Percentiles rank a stretch among this genome's conserved stretches.
Evolutionary conservation across 92 coral and sea anemone species (phyloP).

Genomic region (Metridium senile): DNA sequence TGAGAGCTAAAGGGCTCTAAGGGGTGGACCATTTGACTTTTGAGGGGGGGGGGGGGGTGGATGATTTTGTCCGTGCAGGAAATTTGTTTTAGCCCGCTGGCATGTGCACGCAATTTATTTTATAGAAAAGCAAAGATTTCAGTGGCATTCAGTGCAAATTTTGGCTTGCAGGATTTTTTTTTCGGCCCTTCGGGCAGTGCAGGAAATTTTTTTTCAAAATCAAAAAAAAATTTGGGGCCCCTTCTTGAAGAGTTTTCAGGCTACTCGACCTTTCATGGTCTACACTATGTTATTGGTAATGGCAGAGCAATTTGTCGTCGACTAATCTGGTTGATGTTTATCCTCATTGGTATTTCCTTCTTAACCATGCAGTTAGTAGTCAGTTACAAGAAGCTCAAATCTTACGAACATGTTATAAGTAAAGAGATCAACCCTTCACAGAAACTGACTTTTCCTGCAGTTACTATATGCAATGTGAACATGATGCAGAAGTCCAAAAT

Average conservation of each 20-base stretch:
- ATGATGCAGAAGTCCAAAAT: constrained; percentile 43
- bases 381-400: constrained; percentile 14
- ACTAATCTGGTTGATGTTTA: constrained; percentile 24
- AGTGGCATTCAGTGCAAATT: too few species aligned
- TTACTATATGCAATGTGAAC: constrained; percentile 57
- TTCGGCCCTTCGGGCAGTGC: too few species aligned
- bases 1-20: too few species aligned
- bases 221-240: too few species aligned
- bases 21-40: too few species aligned
- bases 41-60: too few species aligned
- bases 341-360: constrained; percentile 15
- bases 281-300: constrained; percentile 34
- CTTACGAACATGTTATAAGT: constrained; percentile 20
- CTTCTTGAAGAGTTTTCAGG: constrained; percentile 21
- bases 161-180: too few species aligned
- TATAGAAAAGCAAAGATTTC: too few species aligned
- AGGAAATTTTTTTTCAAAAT: too few species aligned
- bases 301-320: constrained; percentile 23
- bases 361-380: neutral
- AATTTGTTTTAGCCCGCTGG: too few species aligned
- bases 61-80: too few species aligned
- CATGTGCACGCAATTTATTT: too few species aligned
- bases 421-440: constrained; percentile 18
- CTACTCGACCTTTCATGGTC: constrained; percentile 56
- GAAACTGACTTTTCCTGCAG: constrained; percentile 39